phyloP scores from a whole-genome alignment of 2,797 vertebrate species.

The Gadopsis marmoratus region DNA sequence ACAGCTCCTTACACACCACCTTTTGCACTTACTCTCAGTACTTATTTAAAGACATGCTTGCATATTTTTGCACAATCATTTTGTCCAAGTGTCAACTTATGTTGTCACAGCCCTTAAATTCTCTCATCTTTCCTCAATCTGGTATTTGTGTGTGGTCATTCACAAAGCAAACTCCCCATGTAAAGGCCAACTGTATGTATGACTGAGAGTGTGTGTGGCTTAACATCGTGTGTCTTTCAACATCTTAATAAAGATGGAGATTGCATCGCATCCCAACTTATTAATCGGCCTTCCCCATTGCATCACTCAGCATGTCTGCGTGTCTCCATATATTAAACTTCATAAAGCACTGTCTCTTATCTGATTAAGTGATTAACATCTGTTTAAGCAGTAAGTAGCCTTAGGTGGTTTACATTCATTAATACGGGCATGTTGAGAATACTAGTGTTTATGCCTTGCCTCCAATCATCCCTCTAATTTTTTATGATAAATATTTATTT shows the following conservation, averaged over 20 bases:
- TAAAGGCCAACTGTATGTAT: constrained; percentile 39
- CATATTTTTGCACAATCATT: constrained; percentile 17
- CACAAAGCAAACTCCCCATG: constrained; percentile 44
- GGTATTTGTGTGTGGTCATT: constrained; percentile 60
- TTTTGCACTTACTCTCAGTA: constrained; percentile 29
- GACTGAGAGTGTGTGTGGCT: constrained; percentile 50
- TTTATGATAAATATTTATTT: constrained; percentile 3
- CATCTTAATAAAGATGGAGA: constrained; percentile 87
- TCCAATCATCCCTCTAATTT: not conserved
- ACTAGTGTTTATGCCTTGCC: constrained; percentile 20
- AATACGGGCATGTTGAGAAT: constrained; percentile 52
- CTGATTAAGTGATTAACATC: constrained; percentile 83
- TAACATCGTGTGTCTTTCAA: constrained; percentile 80
- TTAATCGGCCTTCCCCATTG: constrained; percentile 77
- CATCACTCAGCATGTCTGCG: constrained; percentile 76
- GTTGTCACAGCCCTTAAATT: constrained; percentile 23
- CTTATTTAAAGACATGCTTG: constrained; percentile 36
- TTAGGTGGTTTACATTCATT: constrained; percentile 67
- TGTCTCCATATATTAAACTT: constrained; percentile 79
- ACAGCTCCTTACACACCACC: constrained; percentile 28
- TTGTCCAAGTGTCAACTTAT: constrained; percentile 24
- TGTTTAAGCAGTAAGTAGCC: constrained; percentile 75
- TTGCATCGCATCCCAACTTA: constrained; percentile 82
- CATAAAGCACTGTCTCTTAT: constrained; percentile 80
- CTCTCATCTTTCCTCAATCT: constrained; percentile 17